A percentile compares a stretch with the other conserved stretches of the same genome.
phyloP scores from a whole-genome alignment of 2,888 invertebrate genomes.

The Phymatocera aterrima region DNA sequence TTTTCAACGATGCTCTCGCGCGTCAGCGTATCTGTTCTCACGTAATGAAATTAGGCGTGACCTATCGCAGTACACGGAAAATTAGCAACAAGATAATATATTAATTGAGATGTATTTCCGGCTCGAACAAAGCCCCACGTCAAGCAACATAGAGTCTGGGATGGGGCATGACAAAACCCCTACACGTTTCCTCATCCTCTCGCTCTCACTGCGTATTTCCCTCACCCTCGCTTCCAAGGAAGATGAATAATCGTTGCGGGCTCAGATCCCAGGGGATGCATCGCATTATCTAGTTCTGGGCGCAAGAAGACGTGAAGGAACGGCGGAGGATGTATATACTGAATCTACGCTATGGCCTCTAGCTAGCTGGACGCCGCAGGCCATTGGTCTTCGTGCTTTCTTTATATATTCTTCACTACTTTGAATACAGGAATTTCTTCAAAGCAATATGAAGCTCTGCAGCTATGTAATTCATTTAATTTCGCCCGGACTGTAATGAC shows the following conservation, averaged over 20 bases:
- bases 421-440: neutral
- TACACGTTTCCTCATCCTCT: neutral
- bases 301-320: neutral
- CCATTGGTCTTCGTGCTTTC: neutral
- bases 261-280: conserved; percentile 33
- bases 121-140: neutral
- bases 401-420: neutral
- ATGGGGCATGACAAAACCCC: neutral
- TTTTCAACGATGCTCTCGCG: too few species aligned
- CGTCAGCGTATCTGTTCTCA: neutral
- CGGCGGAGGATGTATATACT: neutral
- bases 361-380: neutral
- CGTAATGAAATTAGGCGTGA: too few species aligned
- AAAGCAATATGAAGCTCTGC: neutral
- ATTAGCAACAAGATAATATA: neutral
- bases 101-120: conserved; percentile 25
- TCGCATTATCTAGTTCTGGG: neutral
- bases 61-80: neutral
- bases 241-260: conserved; percentile 34
- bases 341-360: conserved; percentile 4
- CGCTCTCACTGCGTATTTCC: neutral
- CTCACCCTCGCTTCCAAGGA: neutral
- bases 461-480: neutral
- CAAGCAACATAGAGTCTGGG: neutral
- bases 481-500: neutral